A percentile compares a stretch with the other conserved stretches of the same genome.
phyloP scores from a whole-genome alignment of 1,140 invertebrate genomes.

The Heliconius himera region DNA sequence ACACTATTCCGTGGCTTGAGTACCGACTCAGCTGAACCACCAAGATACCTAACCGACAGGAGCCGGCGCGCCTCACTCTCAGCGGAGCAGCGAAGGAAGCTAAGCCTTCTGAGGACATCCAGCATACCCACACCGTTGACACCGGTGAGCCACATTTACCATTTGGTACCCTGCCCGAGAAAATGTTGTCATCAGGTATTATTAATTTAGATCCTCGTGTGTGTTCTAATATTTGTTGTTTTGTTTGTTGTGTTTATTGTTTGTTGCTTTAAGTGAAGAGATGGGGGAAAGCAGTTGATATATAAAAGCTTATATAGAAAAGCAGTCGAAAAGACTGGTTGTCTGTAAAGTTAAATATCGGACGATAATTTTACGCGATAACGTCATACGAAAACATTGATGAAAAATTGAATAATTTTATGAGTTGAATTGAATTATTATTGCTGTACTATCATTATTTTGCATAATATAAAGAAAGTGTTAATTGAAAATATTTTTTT shows the following conservation, averaged over 20 bases:
- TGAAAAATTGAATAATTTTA: too few species aligned
- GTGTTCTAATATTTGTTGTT: constrained; percentile 38
- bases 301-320: neutral
- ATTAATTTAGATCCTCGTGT: constrained; percentile 40
- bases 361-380: too few species aligned
- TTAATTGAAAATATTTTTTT: too few species aligned
- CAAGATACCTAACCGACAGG: constrained; percentile 65
- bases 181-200: constrained; percentile 75
- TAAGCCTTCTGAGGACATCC: constrained; percentile 63
- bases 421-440: too few species aligned
- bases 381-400: too few species aligned
- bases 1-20: constrained; percentile 50
- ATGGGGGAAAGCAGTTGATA: neutral
- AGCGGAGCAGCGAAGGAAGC: constrained; percentile 67
- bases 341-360: too few species aligned
- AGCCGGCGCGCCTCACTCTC: constrained; percentile 72
- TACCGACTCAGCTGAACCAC: constrained; percentile 55
- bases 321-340: too few species aligned
- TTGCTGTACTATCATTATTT: too few species aligned
- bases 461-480: too few species aligned
- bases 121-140: constrained; percentile 66
- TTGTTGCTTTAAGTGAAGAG: neutral
- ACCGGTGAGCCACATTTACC: constrained; percentile 80
- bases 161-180: constrained; percentile 77
- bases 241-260: constrained; percentile 9